Evolutionary conservation across 2,113 vertebrate species (phyloP), one percentile per base, ranked within the genome.

Genomic region (Odontophorus gujanensis): DNA sequence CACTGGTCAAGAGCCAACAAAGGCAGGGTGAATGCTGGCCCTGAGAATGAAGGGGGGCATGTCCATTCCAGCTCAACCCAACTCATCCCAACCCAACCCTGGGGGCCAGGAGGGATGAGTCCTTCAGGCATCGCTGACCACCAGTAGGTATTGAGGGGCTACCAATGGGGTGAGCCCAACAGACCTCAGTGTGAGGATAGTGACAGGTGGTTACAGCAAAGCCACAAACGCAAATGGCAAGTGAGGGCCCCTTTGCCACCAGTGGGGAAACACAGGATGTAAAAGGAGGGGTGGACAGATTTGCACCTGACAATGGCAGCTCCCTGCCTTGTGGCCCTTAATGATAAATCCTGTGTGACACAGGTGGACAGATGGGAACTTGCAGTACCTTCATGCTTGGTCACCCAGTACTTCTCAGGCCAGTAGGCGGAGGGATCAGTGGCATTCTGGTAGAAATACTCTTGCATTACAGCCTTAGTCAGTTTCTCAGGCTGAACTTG

Each of bases 391-490:
- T 96, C 82, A 6, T 82, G 84, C 30, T 47, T 87, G 88, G 59
- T 71, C 25, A 96, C 72, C 74, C 95, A 95, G 38, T 95, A 96
- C 34, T 92, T 96, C 66, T 95, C 43, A 3, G 96, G 95, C 7
- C 38, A 14, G 40, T 78, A 94, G 25, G 90, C 78, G 26, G 94
- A 1, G 0, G 83, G 58, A 26, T 93, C 17, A 4, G 69, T 30
- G 5, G 78, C 77, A 43, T 48, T 85, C 55, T 59, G 97, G 51
- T 67, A 93, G 30, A 34, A 68, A 24, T 89, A 90, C 18, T 95
- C 80, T 81, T 96, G 90, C 36, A 83, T 4, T 9, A 85, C 72
- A 4, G 34, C 68, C 18, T 86, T 95, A 48, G 15, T 62, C 96
- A 88, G 91, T 51, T 93, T 90, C 87, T 97, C 78, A 8, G 92